Evolutionary conservation across 1,140 invertebrate species (phyloP), one percentile per base, ranked within the genome.

Genomic region (Holotrichia oblita): DNA sequence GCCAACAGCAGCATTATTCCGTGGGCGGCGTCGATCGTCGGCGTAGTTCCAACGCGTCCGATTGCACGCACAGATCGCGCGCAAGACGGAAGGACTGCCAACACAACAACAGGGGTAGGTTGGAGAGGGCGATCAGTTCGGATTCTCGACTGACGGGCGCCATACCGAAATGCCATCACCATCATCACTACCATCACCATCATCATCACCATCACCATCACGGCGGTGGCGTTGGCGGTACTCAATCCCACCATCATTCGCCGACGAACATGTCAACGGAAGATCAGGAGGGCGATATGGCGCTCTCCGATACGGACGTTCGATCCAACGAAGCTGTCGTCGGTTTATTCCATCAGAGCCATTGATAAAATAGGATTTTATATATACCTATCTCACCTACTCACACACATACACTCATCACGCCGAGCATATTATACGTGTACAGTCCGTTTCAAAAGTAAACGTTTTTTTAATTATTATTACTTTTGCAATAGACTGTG

Each of bases 1-100:
- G 34, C n/a, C 44, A 74, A 3, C 20, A 78, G 4, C 48, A 55
- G 48, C 14, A 55, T n/a, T 80, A 80, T 74, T 73, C 79, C 12
- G 48, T 34, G 64, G 6, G 81, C 61, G 27, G 64, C 73, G 9
- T 79, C 74, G 27, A 64, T 34, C 79, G 82, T 48, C 42, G 85
- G 55, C 76, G 85, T 9, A 87, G 84, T 78, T 87, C 87, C 0
- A 86, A 87, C 72, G 83, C 86, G 7, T 87, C 87, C 12, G 87
- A 87, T 73, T 85, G 82, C 24, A 83, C 85, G 24, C 83, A 84
- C 27, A 78, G 84, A 34, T 80, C 84, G 6, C 83, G 85, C 24
- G 76, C 81, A 20, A 78, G 83, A 77, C 80, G 81, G 73, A 77
- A 84, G 74, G 83, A 85, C n/a, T 81, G 81, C 77, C 78, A 78